Base-by-base conservation (phyloP, 37 sponge, comb jelly and placozoan genomes). In the Diacarnus erythraeanus region DNA sequence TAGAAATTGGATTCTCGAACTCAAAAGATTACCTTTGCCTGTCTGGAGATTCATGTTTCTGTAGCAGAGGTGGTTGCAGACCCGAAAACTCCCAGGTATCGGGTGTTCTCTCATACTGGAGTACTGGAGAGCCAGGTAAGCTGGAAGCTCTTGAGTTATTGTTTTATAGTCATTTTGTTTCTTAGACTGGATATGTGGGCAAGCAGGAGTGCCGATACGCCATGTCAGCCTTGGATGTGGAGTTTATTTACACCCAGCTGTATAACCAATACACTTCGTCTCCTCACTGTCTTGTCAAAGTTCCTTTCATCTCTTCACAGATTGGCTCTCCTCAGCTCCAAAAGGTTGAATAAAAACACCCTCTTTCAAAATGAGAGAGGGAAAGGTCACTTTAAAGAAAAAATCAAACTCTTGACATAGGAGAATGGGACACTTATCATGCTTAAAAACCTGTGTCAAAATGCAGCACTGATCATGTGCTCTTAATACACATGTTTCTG, bases 291-390 rank as follows among this genome's bases (percentile, higher is more conserved):
- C 67, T 89, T 68, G 69, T 41, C 57, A 89, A 80, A 64, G 66
- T 58, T 17, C 18, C 71, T 68, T 87, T 78, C 72, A 57, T 93
- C 58, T 80, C 94, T 27, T 30, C 67, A 27, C 71, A 69, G 26
- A 70, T 93, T n/a, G 97, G 97, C n/a, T 96, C 97, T 5, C 77
- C 90, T 42, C 71, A 64, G 38, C 97, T 96, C 21, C 83, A 78
- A 66, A 89, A 96, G 89, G 97, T 92, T 35, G 0, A 76, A 17
- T 30, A n/a, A n/a, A n/a, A n/a, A n/a, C n/a, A n/a, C n/a, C n/a
- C n/a, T n/a, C n/a, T n/a, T n/a, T n/a, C n/a, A n/a, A n/a, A n/a
- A n/a, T n/a, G n/a, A n/a, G n/a, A n/a, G n/a, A n/a, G n/a, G n/a
- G n/a, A n/a, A n/a, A n/a, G n/a, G n/a, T n/a, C n/a, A n/a, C n/a